phyloP scores from a whole-genome alignment of 2,888 invertebrate species.

The Coenonympha arcania region DNA sequence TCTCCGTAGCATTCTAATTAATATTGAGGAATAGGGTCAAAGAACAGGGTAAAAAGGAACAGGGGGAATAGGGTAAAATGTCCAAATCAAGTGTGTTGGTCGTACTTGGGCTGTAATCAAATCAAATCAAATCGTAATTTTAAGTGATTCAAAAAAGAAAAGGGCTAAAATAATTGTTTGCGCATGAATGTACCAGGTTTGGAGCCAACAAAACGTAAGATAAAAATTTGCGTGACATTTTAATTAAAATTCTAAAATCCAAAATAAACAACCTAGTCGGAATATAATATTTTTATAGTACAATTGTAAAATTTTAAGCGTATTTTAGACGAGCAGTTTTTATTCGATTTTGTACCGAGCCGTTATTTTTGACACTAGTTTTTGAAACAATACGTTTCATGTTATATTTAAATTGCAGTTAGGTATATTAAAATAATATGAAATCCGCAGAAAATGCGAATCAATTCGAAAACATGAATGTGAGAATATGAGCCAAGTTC shows the following conservation, averaged over 20 bases:
- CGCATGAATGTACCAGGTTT: too few species aligned
- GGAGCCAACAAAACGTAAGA: background rate
- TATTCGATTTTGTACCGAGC: background rate
- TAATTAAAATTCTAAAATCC: conserved; percentile 1
- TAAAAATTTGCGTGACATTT: background rate
- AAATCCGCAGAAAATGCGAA: background rate
- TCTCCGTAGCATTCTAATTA: background rate
- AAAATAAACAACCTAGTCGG: background rate
- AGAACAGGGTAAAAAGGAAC: too few species aligned
- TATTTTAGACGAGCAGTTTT: background rate
- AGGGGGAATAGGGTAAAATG: too few species aligned
- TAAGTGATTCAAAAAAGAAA: too few species aligned
- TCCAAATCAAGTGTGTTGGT: too few species aligned
- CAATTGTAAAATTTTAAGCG: background rate
- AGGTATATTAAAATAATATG: background rate
- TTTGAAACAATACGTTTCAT: background rate
- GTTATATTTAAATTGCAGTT: background rate
- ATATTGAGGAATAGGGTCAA: background rate
- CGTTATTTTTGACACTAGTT: conserved; percentile 3
- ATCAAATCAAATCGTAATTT: too few species aligned
- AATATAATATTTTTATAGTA: too few species aligned
- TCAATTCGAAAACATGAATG: too few species aligned
- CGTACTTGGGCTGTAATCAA: too few species aligned
- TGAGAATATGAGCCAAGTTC: too few species aligned
- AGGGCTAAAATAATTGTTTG: too few species aligned